Percentiles rank a stretch among this genome's conserved stretches.
Conservation (phyloP, 2,797 vertebrate genomes). For the Takifugu rubripes region DNA sequence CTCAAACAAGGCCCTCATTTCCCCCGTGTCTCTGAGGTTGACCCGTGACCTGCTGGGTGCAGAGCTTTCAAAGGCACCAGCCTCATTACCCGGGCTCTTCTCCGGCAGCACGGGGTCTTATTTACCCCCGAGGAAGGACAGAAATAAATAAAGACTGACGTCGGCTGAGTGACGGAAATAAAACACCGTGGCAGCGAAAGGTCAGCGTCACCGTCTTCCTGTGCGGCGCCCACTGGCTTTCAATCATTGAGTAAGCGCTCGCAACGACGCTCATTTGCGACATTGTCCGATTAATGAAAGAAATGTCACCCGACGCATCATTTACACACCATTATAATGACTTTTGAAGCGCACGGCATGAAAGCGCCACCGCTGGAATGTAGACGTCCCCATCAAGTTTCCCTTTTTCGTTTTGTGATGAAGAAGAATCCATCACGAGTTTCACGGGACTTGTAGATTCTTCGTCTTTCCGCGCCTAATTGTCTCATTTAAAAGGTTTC, state of each 20-base stretch:
- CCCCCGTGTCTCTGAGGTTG: conserved; percentile 42
- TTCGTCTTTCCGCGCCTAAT: no score
- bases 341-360: not conserved
- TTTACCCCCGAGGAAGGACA: conserved; percentile 71
- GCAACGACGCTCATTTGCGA: conserved; percentile 23
- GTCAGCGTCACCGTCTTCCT: conserved; percentile 52
- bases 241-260: conserved; percentile 35
- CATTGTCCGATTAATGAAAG: conserved; percentile 31
- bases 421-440: no score
- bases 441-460: no score
- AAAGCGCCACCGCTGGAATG: not conserved
- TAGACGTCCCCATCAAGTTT: not conserved
- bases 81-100: conserved; percentile 70
- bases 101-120: conserved; percentile 54
- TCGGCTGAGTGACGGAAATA: conserved; percentile 60
- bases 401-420: no score
- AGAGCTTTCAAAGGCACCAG: conserved; percentile 57
- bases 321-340: conserved; percentile 20
- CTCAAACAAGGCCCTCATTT: conserved; percentile 54
- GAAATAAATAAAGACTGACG: conserved; percentile 64
- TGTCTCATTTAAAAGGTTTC: no score
- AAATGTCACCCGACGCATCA: conserved; percentile 17
- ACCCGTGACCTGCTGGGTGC: conserved; percentile 64
- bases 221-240: conserved; percentile 36
- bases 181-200: conserved; percentile 53